These are phyloP conservation scores for Cyanoderma ruficeps DNA, from an alignment of 2,113 vertebrate species.

Conservation along the genomic window DNA sequence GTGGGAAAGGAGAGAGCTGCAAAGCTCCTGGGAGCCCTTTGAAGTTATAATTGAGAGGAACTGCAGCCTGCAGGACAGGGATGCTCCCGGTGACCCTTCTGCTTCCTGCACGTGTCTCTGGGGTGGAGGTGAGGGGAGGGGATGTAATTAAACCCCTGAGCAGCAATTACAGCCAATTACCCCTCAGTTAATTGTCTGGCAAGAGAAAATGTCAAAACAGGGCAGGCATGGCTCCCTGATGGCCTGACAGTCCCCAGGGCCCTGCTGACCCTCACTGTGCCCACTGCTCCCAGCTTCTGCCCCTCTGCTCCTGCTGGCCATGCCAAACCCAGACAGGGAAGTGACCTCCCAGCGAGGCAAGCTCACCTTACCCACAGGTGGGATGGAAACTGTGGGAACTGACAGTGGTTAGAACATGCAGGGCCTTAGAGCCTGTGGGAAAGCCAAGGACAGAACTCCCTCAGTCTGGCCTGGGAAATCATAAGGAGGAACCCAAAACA, in stretches of 20 bases:
- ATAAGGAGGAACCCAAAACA: too few species aligned
- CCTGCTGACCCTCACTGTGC: not conserved
- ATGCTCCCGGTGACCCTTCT: slow-evolving; percentile 24
- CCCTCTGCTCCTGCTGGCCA: not conserved
- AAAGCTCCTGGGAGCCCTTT: slow-evolving; percentile 56
- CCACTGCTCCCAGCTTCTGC: not conserved
- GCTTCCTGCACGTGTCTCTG: slow-evolving; percentile 27
- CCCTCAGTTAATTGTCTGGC: slow-evolving; percentile 48
- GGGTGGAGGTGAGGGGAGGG: not conserved
- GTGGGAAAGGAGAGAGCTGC: not conserved
- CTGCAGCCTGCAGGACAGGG: not conserved
- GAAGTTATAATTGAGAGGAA: slow-evolving; percentile 64
- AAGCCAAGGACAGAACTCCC: too few species aligned
- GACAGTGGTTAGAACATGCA: too few species aligned
- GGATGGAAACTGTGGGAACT: not conserved
- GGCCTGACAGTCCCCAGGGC: not conserved
- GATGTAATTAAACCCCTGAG: slow-evolving; percentile 28
- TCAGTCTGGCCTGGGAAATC: too few species aligned
- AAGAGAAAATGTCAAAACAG: slow-evolving; percentile 55
- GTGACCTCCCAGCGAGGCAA: not conserved
- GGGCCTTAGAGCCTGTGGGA: too few species aligned
- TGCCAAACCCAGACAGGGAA: not conserved
- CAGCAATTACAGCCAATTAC: slow-evolving; percentile 55
- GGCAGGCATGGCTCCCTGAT: not conserved
- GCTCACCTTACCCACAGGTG: not conserved